phyloP scores from a whole-genome alignment of 2,888 invertebrate species.

The Trichacis sp. region DNA sequence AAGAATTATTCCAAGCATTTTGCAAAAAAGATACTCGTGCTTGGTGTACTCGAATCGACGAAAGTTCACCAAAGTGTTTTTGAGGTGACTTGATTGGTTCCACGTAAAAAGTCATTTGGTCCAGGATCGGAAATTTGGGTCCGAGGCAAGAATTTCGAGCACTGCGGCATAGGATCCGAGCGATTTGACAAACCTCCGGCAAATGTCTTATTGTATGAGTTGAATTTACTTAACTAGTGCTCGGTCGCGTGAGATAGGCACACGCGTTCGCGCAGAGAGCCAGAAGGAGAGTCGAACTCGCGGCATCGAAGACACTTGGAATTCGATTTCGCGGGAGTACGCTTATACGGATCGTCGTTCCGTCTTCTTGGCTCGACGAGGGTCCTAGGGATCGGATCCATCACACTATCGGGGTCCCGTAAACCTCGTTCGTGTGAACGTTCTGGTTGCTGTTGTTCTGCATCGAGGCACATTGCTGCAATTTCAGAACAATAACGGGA shows the following conservation, averaged over 20 bases:
- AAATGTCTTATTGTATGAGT: conserved; percentile 21
- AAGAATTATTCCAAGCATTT: too few species aligned
- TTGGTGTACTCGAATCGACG: too few species aligned
- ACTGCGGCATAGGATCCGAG: conserved; percentile 29
- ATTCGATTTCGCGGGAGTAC: conserved; percentile 51
- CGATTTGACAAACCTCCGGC: conserved; percentile 5
- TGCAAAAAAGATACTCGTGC: too few species aligned
- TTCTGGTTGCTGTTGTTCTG: conserved; percentile 87
- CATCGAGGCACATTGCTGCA: conserved; percentile 83
- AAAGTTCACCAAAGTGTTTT: too few species aligned
- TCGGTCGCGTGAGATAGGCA: conserved; percentile 14
- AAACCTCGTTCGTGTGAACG: conserved; percentile 85
- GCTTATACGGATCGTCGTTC: conserved; percentile 52
- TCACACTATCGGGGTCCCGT: conserved; percentile 77
- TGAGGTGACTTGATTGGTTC: too few species aligned
- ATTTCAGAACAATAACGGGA: conserved; percentile 46
- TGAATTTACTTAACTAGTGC: conserved; percentile 18
- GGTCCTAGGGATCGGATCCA: conserved; percentile 78
- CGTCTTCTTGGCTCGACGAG: conserved; percentile 56
- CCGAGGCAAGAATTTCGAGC: too few species aligned
- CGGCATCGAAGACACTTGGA: conserved; percentile 19
- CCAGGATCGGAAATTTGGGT: too few species aligned
- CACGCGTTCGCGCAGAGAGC: conserved; percentile 14
- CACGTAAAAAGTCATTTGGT: too few species aligned
- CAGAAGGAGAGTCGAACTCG: conserved; percentile 22